Evolutionary conservation across 1,140 invertebrate species (phyloP), one percentile per base, ranked within the genome.

Genomic region (Rhynchophorus ferrugineus): DNA sequence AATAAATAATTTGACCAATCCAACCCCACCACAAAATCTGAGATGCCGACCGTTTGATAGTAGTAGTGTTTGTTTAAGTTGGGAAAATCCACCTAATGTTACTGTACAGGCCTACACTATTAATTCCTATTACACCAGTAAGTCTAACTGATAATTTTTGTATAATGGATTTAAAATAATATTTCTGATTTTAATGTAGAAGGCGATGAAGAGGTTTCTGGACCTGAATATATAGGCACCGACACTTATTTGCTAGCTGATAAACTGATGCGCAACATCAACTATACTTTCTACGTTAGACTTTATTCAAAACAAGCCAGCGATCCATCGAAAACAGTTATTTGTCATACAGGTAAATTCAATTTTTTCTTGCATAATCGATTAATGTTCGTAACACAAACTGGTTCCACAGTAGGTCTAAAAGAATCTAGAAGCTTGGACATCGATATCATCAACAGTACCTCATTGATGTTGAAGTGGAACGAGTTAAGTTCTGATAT

Each of bases 221-320:
- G 71, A n/a, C 74, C 78, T 59, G 72, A 76, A 54, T 79, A 78
- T 54, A 65, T 76, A 67, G 74, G 59, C 66, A 74, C 54, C 67
- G 71, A 24, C 75, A 80, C 67, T 71, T 74, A 39, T 73, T 72
- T 35, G 71, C 71, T 77, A 11, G 70, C 72, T 5, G 72, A 76
- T 49, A 72, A 74, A 51, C 70, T 83, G 36, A 72, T 75, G 59
- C 78, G 78, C 3, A 80, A 72, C 70, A 83, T 81, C 50, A 83
- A 82, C 69, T 85, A 85, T 60, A 78, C 78, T 14, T 80, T 83
- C 63, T 83, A 80, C 58, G 71, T 84, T 29, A 70, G 80, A 49
- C 73, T 78, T 17, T 85, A 73, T 61, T 74, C 73, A 54, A 73
- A 72, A 62, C 75, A 73, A 53, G 77, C 79, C 17, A 82, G 81